These are phyloP conservation scores for Rotaria socialis DNA, from an alignment of 2,888 invertebrate species.

Conservation along the genomic window DNA sequence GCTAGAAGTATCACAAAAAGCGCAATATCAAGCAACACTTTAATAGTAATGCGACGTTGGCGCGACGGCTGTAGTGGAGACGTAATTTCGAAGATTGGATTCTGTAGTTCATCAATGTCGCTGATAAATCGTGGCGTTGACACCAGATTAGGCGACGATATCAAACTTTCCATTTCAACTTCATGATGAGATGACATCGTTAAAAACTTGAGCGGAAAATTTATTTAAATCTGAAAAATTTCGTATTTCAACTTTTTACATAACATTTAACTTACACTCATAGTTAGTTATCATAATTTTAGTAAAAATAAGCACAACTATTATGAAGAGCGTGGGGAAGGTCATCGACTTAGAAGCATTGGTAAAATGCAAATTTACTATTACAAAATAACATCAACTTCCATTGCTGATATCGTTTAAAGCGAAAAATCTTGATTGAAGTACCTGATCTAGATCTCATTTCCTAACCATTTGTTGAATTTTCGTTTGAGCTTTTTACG, in stretches of 20 bases:
- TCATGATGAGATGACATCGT: neutral
- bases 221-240: neutral
- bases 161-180: neutral
- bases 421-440: too few relatives aligned
- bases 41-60: neutral
- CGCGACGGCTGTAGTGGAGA: neutral
- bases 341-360: too few relatives aligned
- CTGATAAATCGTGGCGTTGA: neutral
- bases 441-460: neutral
- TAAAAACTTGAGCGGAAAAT: neutral
- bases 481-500: neutral
- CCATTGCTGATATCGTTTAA: too few relatives aligned
- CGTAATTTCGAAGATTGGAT: neutral
- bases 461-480: conserved; percentile 2
- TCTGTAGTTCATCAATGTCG: neutral
- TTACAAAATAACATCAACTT: too few relatives aligned
- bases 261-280: neutral
- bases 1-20: neutral
- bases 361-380: too few relatives aligned
- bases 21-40: neutral
- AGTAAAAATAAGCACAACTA: too few relatives aligned
- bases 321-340: too few relatives aligned
- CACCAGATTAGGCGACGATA: neutral
- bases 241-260: neutral
- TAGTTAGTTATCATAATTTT: too few relatives aligned